These are phyloP conservation scores for Siniperca scherzeri DNA, from an alignment of 2,797 vertebrate species.

Conservation along the genomic window DNA sequence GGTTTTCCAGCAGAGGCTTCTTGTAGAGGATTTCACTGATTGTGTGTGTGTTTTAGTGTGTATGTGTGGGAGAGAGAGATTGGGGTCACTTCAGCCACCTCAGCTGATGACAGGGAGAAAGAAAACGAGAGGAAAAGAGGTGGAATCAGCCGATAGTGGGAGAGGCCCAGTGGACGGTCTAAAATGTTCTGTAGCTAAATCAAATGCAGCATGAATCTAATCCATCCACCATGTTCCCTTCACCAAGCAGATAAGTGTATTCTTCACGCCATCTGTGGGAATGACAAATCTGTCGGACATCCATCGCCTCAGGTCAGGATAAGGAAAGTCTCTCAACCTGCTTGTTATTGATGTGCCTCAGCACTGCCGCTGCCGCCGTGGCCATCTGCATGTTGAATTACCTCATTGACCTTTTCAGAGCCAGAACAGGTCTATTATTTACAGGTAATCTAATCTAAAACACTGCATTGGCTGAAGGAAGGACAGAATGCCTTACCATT, in stretches of 20 bases:
- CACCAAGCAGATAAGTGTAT: constrained; percentile 37
- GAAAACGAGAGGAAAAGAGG: neutral
- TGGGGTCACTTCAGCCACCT: constrained; percentile 20
- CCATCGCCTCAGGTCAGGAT: constrained; percentile 40
- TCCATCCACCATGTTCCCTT: constrained; percentile 36
- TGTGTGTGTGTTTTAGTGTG: constrained; percentile 16
- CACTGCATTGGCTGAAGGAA: neutral
- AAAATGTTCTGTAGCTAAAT: constrained; percentile 35
- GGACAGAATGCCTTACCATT: neutral
- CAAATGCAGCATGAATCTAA: constrained; percentile 48
- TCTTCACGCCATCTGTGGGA: constrained; percentile 49
- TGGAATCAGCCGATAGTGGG: neutral
- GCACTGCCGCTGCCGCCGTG: neutral
- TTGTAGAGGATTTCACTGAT: neutral
- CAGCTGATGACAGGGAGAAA: neutral
- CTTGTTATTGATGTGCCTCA: constrained; percentile 9
- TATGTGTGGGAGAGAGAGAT: constrained; percentile 6
- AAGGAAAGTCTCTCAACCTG: constrained; percentile 31
- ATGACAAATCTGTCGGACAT: constrained; percentile 57
- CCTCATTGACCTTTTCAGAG: constrained; percentile 79
- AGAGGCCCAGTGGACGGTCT: neutral
- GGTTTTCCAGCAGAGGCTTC: constrained; percentile 26
- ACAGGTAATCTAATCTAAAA: constrained; percentile 55
- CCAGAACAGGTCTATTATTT: constrained; percentile 68
- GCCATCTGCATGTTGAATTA: constrained; percentile 63